Evolutionary conservation across 2,888 invertebrate species (phyloP).

Genomic region (Podotricha telesiphe): DNA sequence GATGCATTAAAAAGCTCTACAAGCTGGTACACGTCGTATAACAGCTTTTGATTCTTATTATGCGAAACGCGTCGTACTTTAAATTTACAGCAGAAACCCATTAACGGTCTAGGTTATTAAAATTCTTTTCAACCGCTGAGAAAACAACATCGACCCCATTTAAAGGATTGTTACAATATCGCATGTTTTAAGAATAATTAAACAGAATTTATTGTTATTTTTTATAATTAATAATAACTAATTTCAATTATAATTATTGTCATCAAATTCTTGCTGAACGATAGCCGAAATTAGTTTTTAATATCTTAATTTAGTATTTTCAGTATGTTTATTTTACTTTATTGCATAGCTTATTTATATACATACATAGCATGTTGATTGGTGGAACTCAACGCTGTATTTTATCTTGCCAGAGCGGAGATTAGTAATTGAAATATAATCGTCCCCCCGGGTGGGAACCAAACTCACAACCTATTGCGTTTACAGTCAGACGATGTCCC

Average conservation of each 20-base stretch:
- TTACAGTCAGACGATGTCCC: too few relatives aligned
- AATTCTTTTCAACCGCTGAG: conserved; percentile 50
- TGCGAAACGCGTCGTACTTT: conserved; percentile 37
- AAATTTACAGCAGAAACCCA: conserved; percentile 46
- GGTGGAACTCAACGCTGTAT: too few relatives aligned
- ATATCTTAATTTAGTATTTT: too few relatives aligned
- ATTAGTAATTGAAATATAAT: too few relatives aligned
- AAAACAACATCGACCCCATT: conserved; percentile 27
- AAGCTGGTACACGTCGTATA: conserved; percentile 24
- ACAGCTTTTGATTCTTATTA: conserved; percentile 38
- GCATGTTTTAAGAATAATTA: conserved; percentile 9
- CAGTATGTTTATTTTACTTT: too few relatives aligned
- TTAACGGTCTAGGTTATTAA: conserved; percentile 50
- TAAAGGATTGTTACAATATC: neutral
- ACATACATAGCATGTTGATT: too few relatives aligned
- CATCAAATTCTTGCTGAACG: neutral
- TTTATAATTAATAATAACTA: neutral
- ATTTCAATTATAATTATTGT: neutral
- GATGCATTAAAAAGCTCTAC: conserved; percentile 2
- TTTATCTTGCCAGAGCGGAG: too few relatives aligned
- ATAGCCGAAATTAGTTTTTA: neutral
- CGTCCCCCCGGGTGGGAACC: too few relatives aligned
- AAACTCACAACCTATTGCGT: too few relatives aligned
- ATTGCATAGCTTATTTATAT: too few relatives aligned
- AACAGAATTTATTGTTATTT: neutral